Evolutionary conservation across 2,797 vertebrate species (phyloP).

Genomic region (Megalops cyprinoides): DNA sequence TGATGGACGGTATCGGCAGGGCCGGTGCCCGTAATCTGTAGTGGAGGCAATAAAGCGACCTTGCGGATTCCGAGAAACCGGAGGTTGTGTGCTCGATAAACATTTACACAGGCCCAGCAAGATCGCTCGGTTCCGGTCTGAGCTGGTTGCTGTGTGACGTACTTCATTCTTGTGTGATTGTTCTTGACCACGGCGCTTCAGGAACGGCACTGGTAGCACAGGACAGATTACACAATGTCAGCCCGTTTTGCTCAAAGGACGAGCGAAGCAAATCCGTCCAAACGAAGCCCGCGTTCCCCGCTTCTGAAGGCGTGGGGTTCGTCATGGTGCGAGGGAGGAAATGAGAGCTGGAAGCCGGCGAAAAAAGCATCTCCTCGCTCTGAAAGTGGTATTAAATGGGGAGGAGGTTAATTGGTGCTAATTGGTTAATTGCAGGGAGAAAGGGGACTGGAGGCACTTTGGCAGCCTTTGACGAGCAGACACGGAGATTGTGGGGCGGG

Average conservation of each 20-base stretch:
- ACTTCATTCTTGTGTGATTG: no score
- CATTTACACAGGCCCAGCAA: slow-evolving; percentile 70
- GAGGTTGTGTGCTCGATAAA: slow-evolving; percentile 69
- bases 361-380: slow-evolving; percentile 13
- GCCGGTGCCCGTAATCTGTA: slow-evolving; percentile 48
- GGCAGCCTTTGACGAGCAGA: slow-evolving; percentile 51
- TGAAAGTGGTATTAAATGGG: slow-evolving; percentile 42
- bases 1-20: slow-evolving; percentile 48
- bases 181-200: no score
- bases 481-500: slow-evolving; percentile 51
- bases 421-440: slow-evolving; percentile 65
- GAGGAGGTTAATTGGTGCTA: slow-evolving; percentile 59
- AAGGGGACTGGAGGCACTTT: slow-evolving; percentile 55
- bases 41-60: slow-evolving; percentile 49
- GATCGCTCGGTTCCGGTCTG: slow-evolving; percentile 41
- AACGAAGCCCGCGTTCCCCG: background rate
- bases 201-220: no score
- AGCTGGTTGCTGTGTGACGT: background rate
- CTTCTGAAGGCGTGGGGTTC: no score
- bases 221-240: no score
- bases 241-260: background rate
- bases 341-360: slow-evolving; percentile 22
- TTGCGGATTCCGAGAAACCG: slow-evolving; percentile 54
- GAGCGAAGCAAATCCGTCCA: background rate
- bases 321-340: background rate